Percentiles rank a stretch among this genome's conserved stretches.
Evolutionary conservation across 2,797 vertebrate species (phyloP).

Genomic region (Nyctibius grandis): DNA sequence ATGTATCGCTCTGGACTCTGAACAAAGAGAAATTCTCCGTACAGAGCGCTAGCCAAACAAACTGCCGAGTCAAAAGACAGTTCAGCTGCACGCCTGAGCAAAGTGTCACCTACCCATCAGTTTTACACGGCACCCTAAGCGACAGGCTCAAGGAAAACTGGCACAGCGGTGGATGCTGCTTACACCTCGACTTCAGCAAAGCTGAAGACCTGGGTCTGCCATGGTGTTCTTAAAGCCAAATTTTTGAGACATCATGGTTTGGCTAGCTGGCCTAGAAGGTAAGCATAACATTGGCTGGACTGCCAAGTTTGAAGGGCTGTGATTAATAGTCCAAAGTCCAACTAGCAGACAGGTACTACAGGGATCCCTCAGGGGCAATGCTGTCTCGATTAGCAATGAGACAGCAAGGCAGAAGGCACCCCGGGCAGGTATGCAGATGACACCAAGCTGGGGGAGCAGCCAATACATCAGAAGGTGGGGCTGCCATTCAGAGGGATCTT

Average conservation of each 20-base stretch:
- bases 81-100: not conserved
- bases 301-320: not conserved
- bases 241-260: not conserved
- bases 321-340: not conserved
- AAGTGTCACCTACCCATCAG: not conserved
- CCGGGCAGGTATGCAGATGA: not conserved
- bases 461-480: not conserved
- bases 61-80: not conserved
- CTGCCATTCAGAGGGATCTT: not conserved
- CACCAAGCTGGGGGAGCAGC: not conserved
- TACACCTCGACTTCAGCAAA: not conserved
- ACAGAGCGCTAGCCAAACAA: not conserved
- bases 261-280: not conserved
- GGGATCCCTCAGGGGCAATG: rapidly evolving
- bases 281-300: not conserved
- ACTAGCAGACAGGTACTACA: not conserved
- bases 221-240: not conserved
- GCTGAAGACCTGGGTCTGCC: not conserved
- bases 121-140: not conserved
- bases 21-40: not conserved
- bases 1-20: rapidly evolving
- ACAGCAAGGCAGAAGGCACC: not conserved
- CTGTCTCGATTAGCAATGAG: not conserved
- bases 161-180: not conserved
- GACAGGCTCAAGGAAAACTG: not conserved